Evolutionary conservation across 2,888 invertebrate species (phyloP), one percentile per base, ranked within the genome.

Genomic region (Oxytorus armatus): DNA sequence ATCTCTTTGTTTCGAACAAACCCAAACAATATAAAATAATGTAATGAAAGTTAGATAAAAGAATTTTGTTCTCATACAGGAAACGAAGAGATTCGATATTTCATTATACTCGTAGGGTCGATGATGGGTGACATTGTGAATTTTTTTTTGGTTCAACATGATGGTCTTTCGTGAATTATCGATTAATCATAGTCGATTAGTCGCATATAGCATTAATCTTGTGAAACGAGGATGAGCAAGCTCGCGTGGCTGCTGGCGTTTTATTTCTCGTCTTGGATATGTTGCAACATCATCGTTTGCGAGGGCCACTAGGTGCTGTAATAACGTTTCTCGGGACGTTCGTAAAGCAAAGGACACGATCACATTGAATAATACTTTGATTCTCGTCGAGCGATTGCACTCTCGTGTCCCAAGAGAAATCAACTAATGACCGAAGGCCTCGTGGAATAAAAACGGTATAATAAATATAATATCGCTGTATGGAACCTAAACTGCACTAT

Each of bases 321-420:
- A 76, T 59, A n/a, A 66, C 42, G 51, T 5, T 53, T 69, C 29
- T 61, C 36, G 25, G 33, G 42, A 53, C 49, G 42, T 57, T 57
- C 44, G 16, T 66, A 10, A 51, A 61, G 21, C 55, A 76, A 76
- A 79, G 59, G 65, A 66, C 55, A 44, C 70, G 49, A 76, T 61
- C 61, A n/a, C n/a, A 53, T 80, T 76, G 79, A 76, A 72, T 80
- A 61, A 73, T 69, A 74, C 47, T 74, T 39, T 77, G 23, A 66
- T 59, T 66, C 59, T n/a, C 65, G 59, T 59, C 59, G 18, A 73
- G 68, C 42, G 39, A 53, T 63, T 63, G 42, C 29, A 21, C 44
- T 73, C 75, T 75, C 53, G 51, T 53, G 70, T 44, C 57, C 39
- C 51, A 16, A 25, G 79, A 61, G 72, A 72, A 80, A 72, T 47